These are phyloP conservation scores for Acholoe squamosa DNA, from an alignment of 2,888 invertebrate species.

Conservation along the genomic window DNA sequence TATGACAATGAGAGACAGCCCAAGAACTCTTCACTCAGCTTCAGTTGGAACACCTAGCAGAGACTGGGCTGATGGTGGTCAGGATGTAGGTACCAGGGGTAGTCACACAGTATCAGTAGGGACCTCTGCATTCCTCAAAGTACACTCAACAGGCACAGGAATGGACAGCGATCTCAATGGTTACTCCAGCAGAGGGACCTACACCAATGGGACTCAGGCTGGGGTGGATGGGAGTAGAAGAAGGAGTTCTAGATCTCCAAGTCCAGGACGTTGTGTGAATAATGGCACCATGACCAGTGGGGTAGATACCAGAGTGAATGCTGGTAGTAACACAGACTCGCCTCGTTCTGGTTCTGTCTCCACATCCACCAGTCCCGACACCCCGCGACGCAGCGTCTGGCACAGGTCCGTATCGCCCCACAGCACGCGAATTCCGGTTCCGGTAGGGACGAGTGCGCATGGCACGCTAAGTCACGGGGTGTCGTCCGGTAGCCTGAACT, in stretches of 20 bases:
- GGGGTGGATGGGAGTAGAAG: neutral
- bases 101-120: neutral
- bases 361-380: neutral
- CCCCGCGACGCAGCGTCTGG: constrained; percentile 49
- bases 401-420: constrained; percentile 4
- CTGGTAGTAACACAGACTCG: constrained; percentile 26
- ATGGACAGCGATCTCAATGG: neutral
- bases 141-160: constrained; percentile 35
- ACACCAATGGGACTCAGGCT: neutral
- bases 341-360: neutral
- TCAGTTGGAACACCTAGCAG: neutral
- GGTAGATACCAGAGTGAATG: constrained; percentile 38
- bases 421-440: constrained; percentile 28
- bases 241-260: neutral
- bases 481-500: constrained; percentile 17
- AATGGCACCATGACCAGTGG: constrained; percentile 43
- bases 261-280: neutral
- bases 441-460: constrained; percentile 29
- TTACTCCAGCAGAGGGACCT: neutral
- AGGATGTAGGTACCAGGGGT: neutral
- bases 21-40: neutral
- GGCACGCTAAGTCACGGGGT: constrained; percentile 43
- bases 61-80: neutral
- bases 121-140: neutral
- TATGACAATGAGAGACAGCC: constrained; percentile 8